A percentile compares a stretch with the other conserved stretches of the same genome.
Evolutionary conservation across 30 jellyfish, hydroid and myxozoan genomes (phyloP).

Genomic region (Sanderia malayensis): DNA sequence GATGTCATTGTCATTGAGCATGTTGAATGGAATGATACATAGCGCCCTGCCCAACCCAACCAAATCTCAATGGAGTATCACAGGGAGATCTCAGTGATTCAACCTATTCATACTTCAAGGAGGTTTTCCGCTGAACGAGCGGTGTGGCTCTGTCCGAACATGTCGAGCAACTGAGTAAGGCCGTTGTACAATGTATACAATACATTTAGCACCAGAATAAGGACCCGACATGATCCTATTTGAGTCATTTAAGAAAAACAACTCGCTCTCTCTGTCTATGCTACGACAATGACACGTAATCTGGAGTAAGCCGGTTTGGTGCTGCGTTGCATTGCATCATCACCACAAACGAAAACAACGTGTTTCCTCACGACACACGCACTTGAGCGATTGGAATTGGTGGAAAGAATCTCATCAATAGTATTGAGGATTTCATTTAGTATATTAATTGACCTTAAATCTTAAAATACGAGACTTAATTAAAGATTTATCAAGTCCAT

Average conservation of each 20-base stretch:
- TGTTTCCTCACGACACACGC: constrained; percentile 8
- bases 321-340: constrained; percentile 19
- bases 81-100: constrained; percentile 30
- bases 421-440: neutral
- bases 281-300: constrained; percentile 1
- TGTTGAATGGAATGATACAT: too few species aligned
- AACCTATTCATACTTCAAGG: constrained; percentile 15
- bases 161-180: too few species aligned
- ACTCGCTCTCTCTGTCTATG: constrained; percentile 15
- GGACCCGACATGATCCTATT: constrained; percentile 54
- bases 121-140: constrained; percentile 48
- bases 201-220: too few species aligned
- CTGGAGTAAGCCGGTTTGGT: constrained; percentile 27
- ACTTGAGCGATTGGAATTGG: too few species aligned
- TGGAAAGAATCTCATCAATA: neutral
- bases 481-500: too few species aligned
- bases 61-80: constrained; percentile 34
- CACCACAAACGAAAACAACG: constrained; percentile 45
- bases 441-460: neutral
- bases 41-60: constrained; percentile 50
- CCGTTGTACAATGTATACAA: too few species aligned
- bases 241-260: constrained; percentile 62
- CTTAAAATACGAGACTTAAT: neutral
- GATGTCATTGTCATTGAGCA: too few species aligned
- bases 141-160: too few species aligned